phyloP scores from a whole-genome alignment of 2,888 invertebrate genomes.

The Hirtodrosophila confusa region DNA sequence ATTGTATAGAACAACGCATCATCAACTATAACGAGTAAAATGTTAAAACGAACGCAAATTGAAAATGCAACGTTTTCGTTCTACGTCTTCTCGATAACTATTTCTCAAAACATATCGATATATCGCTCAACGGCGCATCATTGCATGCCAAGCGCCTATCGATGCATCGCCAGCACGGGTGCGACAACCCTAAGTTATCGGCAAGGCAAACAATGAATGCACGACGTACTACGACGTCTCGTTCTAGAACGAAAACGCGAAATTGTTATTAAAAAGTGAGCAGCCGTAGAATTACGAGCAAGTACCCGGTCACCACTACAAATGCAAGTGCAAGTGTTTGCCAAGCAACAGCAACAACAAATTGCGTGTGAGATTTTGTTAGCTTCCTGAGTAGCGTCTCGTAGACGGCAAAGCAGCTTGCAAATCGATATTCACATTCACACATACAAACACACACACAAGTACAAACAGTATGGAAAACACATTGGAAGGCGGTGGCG shows the following conservation, averaged over 20 bases:
- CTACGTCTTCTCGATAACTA: neutral
- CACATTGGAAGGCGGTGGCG: constrained; percentile 55
- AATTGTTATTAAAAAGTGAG: constrained; percentile 59
- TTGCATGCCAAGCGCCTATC: neutral
- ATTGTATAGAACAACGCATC: no score
- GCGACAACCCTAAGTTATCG: constrained; percentile 53
- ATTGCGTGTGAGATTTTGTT: constrained; percentile 61
- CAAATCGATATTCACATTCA: constrained; percentile 67
- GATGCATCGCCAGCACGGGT: constrained; percentile 10
- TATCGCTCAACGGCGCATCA: neutral
- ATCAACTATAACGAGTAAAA: no score
- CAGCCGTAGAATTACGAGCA: constrained; percentile 31
- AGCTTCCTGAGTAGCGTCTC: constrained; percentile 73
- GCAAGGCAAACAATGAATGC: constrained; percentile 62
- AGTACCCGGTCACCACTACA: constrained; percentile 46
- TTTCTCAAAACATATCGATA: constrained; percentile 21
- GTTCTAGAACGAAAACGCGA: constrained; percentile 63
- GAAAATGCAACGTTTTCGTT: neutral
- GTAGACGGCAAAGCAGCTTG: constrained; percentile 68
- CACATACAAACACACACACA: constrained; percentile 38
- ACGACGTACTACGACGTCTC: constrained; percentile 54
- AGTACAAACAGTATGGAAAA: constrained; percentile 65
- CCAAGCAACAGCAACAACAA: constrained; percentile 31
- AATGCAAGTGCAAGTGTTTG: constrained; percentile 43
- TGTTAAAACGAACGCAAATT: neutral